A percentile compares a stretch with the other conserved stretches of the same genome.
These are phyloP conservation scores for Pachymerium ferrugineum DNA, from an alignment of 2,888 invertebrate genomes.

Conservation along the genomic window DNA sequence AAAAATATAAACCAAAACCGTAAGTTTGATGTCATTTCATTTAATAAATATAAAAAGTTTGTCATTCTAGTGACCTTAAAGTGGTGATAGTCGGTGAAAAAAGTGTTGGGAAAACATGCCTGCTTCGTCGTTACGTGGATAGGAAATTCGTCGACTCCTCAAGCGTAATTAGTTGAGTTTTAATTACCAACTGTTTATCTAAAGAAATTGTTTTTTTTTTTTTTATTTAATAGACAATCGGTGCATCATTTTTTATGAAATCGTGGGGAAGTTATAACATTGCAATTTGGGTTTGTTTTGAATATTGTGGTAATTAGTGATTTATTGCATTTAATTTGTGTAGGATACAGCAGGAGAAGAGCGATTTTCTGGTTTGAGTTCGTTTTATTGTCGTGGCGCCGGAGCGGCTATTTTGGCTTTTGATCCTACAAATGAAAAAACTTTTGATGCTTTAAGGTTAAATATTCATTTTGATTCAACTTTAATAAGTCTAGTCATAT, in stretches of 20 bases:
- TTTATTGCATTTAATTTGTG: not conserved
- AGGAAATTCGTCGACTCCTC: not conserved
- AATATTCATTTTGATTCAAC: no score
- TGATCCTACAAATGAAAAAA: constrained; percentile 29
- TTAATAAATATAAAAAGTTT: not conserved
- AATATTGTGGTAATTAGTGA: not conserved
- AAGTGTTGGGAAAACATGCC: not conserved
- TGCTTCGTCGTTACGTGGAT: not conserved
- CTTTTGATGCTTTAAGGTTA: constrained; percentile 31
- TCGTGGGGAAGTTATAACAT: constrained; percentile 29
- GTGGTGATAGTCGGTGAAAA: not conserved
- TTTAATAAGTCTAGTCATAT: not conserved
- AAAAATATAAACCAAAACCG: not conserved
- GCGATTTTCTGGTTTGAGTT: constrained; percentile 32
- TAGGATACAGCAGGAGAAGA: constrained; percentile 35
- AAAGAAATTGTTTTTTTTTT: not conserved
- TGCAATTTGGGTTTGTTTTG: constrained; percentile 32
- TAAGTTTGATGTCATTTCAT: not conserved
- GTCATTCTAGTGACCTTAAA: not conserved
- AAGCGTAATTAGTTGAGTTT: not conserved
- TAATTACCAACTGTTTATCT: not conserved
- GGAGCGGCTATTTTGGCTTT: constrained; percentile 34
- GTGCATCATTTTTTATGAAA: constrained; percentile 32
- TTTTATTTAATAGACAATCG: constrained; percentile 30
- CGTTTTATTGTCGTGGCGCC: constrained; percentile 33